phyloP scores from a whole-genome alignment of 2,113 vertebrate species.

The Potamarius usumacintae region DNA sequence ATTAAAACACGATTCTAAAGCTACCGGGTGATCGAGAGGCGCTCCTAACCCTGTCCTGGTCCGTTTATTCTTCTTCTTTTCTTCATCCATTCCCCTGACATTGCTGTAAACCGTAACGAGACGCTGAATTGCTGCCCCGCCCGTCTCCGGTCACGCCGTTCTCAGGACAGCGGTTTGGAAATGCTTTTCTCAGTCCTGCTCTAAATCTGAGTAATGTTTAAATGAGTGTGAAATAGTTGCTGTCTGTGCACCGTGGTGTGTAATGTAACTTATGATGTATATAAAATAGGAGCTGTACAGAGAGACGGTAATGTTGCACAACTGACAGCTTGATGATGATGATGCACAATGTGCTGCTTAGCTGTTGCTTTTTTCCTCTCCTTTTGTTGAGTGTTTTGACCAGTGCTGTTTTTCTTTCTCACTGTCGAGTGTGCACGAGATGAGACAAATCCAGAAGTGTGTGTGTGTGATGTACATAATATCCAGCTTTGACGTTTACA shows the following conservation, averaged over 20 bases:
- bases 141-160: neutral
- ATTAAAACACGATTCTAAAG: neutral
- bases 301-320: constrained; percentile 58
- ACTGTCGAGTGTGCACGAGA: neutral
- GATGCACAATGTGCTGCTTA: too few relatives aligned
- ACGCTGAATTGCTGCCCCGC: neutral
- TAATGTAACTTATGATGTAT: constrained; percentile 52
- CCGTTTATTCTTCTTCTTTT: neutral
- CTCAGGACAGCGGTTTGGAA: neutral
- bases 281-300: constrained; percentile 27
- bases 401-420: neutral
- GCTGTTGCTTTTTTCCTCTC: constrained; percentile 52
- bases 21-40: neutral
- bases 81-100: neutral
- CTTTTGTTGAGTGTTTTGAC: constrained; percentile 38
- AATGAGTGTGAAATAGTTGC: neutral
- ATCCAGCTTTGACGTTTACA: neutral
- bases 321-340: constrained; percentile 25
- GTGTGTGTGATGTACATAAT: neutral
- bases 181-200: neutral
- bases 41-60: neutral
- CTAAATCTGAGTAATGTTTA: neutral
- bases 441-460: neutral
- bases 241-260: constrained; percentile 50
- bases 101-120: neutral